Evolutionary conservation across 2,797 vertebrate species (phyloP), one percentile per base, ranked within the genome.

Genomic region (Pelobates cultripes): DNA sequence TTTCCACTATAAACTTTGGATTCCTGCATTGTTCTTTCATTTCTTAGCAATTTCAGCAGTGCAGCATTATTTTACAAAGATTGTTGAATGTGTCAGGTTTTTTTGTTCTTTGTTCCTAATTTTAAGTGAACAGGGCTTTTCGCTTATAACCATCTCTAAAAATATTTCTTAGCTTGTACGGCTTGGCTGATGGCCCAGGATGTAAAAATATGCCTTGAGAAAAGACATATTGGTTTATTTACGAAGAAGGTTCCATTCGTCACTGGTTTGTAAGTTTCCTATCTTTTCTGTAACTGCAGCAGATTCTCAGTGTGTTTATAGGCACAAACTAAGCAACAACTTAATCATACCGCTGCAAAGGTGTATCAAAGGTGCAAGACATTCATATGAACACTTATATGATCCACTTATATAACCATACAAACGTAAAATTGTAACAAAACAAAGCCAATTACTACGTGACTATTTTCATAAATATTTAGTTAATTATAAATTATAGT

Each of bases 181-280:
- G 53, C 75, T 83, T 83, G 81, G 81, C 81, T 78, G 81, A 79
- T 83, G 12, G 75, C 76, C 76, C 77, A 83, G 77, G 66, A 75
- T 75, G 64, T 69, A 76, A 71, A 81, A 79, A 70, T 79, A 78
- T 63, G 71, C 76, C 71, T 74, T 60, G 63, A 57, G 73, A 82
- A 42, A 72, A 78, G 64, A 83, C 61, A 57, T 78, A 73, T 82
- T 78, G 51, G 63, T 73, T 73, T 82, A 73, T 83, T 78, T 74
- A 83, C 64, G 68, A 41, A 74, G 63, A 75, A 69, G 28, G 74
- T 79, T 79, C 66, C 55, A 83, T 75, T 79, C 70, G 77, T 83
- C 71, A 70, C 77, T 74, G 77, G 28, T 79, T 83, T 64, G 70
- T 74, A 69, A 77, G 72, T 82, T 45, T 57, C 67, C 73, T 81